Percentiles rank a stretch among this genome's conserved stretches.
phyloP scores from a whole-genome alignment of 2,888 invertebrate genomes.

The Melinopterus prodromus region DNA sequence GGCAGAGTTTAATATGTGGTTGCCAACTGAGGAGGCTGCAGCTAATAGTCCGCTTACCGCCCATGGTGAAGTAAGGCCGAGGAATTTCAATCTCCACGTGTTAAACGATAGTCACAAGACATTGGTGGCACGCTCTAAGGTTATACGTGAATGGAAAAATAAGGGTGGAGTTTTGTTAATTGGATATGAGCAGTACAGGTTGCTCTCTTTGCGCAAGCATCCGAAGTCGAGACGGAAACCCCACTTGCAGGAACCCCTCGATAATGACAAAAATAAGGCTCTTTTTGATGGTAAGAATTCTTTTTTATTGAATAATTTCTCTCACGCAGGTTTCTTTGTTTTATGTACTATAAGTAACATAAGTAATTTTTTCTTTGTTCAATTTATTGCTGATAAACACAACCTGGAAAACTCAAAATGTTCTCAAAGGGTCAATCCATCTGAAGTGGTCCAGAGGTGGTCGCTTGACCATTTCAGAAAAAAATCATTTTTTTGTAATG shows the following conservation, averaged over 20 bases:
- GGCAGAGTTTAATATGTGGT: constrained; percentile 97
- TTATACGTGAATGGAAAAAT: constrained; percentile 85
- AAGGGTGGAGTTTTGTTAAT: constrained; percentile 94
- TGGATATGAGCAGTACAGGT: constrained; percentile 95
- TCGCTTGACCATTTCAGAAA: no score
- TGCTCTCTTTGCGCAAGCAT: constrained; percentile 82
- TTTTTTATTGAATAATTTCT: no score
- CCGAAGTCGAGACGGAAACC: constrained; percentile 71
- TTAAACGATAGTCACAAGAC: constrained; percentile 96
- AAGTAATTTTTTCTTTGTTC: no score
- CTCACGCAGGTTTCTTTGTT: no score
- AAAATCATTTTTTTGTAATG: no score
- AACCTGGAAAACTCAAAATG: no score
- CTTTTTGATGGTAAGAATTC: constrained; percentile 74
- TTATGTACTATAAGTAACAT: no score
- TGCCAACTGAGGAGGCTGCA: constrained; percentile 74
- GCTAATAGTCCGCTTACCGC: constrained; percentile 64
- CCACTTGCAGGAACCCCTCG: constrained; percentile 58
- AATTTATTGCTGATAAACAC: no score
- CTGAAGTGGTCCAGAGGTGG: no score
- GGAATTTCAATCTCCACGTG: constrained; percentile 88
- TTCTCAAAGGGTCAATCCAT: no score
- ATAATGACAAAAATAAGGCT: constrained; percentile 72
- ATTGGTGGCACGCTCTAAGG: constrained; percentile 84
- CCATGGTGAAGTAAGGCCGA: constrained; percentile 74